Evolutionary conservation across 2,113 vertebrate genomes (phyloP), one percentile per base, ranked within the genome.

Genomic region (Lanius collurio): DNA sequence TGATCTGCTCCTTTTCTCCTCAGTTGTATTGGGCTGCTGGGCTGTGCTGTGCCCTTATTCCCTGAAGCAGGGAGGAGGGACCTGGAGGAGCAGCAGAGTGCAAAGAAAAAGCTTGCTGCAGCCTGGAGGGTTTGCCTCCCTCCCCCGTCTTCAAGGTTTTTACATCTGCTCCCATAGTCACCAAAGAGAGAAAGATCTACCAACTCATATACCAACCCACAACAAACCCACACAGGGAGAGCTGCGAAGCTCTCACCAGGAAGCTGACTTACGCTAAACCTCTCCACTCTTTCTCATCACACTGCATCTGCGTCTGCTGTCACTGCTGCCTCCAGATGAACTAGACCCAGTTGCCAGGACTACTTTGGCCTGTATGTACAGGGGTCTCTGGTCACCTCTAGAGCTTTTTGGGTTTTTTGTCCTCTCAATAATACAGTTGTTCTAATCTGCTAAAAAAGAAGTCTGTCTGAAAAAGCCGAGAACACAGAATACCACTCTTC

Each of bases 221-320:
- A 95, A 47, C 47, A 75, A 96, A 95, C 95, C 96, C 97, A 95
- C 87, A 82, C 44, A 88, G 80, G 67, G 57, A 91, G 84, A 47
- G 76, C 69, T 27, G 91, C 71, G 95, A 93, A 97, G 93, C 90
- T 67, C 65, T 95, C 65, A 64, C 96, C 98, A 98, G 98, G 98
- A 98, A 98, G 96, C 35, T 95, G 97, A 95, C 86, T 97, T 93
- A 39, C 31, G 39, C 93, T 94, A 91, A 97, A 94, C 95, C 92
- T 79, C 97, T 96, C 52, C 15, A 47, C 89, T 89, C 42, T 90
- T 94, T 89, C 95, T 96, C 55, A 37, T 95, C 97, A 95, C 90
- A 41, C 84, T 90, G 39, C 16, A n/a, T 89, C 84, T 87, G 83
- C 57, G 59, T 78, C 93, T 88, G 70, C 94, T 74, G 39, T 69